These are phyloP conservation scores for Belgica antarctica DNA, from an alignment of 2,888 invertebrate species.

Conservation along the genomic window DNA sequence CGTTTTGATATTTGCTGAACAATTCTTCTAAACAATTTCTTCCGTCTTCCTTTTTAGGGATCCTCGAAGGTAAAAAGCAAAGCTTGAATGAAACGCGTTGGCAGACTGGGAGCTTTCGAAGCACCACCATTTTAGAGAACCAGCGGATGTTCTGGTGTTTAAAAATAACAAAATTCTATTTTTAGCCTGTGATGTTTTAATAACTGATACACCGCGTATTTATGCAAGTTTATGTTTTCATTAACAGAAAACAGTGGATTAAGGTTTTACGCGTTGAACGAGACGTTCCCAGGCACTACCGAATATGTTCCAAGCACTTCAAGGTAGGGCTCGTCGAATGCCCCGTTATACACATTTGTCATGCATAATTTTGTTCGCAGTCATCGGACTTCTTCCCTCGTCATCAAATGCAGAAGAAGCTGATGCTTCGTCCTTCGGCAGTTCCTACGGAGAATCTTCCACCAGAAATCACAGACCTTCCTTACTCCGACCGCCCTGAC, in stretches of 20 bases:
- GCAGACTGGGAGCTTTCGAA: background rate
- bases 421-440: slow-evolving; percentile 40
- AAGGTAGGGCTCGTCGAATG: background rate
- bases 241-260: slow-evolving; percentile 40
- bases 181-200: slow-evolving; percentile 35
- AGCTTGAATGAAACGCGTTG: background rate
- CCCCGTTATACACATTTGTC: background rate
- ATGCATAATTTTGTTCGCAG: background rate
- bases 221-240: slow-evolving; percentile 4
- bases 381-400: slow-evolving; percentile 12
- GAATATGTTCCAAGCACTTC: slow-evolving; percentile 39
- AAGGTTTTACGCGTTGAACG: slow-evolving; percentile 27
- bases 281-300: slow-evolving; percentile 35
- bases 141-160: slow-evolving; percentile 37
- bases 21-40: background rate
- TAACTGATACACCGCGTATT: slow-evolving; percentile 20
- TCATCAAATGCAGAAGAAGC: slow-evolving; percentile 43
- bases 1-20: background rate
- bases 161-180: slow-evolving; percentile 38
- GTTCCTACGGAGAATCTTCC: slow-evolving; percentile 39
- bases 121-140: slow-evolving; percentile 29
- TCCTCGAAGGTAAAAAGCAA: slow-evolving; percentile 34
- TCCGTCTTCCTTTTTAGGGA: slow-evolving; percentile 37
- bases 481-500: slow-evolving; percentile 16
- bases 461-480: slow-evolving; percentile 23